Percentiles rank a stretch among this genome's conserved stretches.
phyloP scores from a whole-genome alignment of 2,113 vertebrate species.

The Erinaceus europaeus region DNA sequence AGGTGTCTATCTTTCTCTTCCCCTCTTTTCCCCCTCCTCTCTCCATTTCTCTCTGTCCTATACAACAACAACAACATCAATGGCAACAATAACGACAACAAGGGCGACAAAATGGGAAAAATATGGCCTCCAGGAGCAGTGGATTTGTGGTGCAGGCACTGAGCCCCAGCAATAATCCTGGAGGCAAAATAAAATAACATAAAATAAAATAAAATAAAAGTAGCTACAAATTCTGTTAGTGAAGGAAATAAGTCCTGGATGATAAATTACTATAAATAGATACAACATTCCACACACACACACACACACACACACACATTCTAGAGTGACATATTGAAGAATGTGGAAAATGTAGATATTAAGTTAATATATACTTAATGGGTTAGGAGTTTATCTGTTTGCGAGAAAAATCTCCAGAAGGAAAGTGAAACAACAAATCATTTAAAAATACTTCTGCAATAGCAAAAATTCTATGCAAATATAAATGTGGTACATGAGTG shows the following conservation, averaged over 20 bases:
- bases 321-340: background rate
- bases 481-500: constrained; percentile 48
- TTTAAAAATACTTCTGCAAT: constrained; percentile 19
- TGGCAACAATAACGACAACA: no score
- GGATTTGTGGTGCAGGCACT: no score
- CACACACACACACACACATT: background rate
- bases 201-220: no score
- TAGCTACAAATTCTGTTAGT: no score
- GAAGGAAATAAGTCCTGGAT: background rate
- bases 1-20: no score
- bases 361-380: background rate
- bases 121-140: no score
- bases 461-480: constrained; percentile 52
- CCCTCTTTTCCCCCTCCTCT: no score
- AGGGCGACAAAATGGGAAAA: no score
- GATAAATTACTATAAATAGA: background rate
- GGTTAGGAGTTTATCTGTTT: background rate
- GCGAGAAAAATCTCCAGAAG: background rate
- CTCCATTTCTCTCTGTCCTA: no score
- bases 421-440: constrained; percentile 23
- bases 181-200: background rate
- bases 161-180: no score
- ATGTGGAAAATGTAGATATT: background rate
- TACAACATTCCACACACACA: background rate
- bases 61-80: no score